Base-by-base conservation (phyloP, 2,797 vertebrate species). In the Brachyalestes nurse region DNA sequence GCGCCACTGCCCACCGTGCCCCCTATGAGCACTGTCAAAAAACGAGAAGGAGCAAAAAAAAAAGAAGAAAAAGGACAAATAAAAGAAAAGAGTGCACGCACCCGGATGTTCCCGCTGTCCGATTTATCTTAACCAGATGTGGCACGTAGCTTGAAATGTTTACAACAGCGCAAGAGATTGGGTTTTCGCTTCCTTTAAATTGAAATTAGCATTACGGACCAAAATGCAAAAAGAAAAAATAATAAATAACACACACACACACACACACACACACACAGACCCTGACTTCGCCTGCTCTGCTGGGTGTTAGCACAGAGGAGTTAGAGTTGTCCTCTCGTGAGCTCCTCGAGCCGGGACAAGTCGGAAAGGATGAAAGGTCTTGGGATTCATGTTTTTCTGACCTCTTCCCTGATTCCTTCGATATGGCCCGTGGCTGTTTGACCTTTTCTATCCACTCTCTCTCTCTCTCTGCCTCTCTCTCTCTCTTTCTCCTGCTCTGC, bases 351-450 rank as follows among this genome's bases (percentile, higher is more conserved):
- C 82, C 62, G 72, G 64, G 82, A 81, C 80, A 81, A 82, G 75
- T 83, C 87, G 88, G 86, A 47, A 62, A 77, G 80, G 74, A 84
- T 76, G 80, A 84, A 91, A 91, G 90, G 89, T 90, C 86, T 83
- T 85, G 84, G 85, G 88, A 92, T 92, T 88, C 78, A 72, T 93
- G 91, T 93, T 92, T 93, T 91, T 89, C 87, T 93, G 92, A 94
- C 93, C 92, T 91, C 91, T 91, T 89, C 90, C 86, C 91, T 87
- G 90, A 92, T 89, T 92, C 86, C 89, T 91, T 86, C 91, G 90
- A 89, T 80, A 81, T 89, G 89, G 89, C 93, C 92, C 85, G 84
- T 91, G 91, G 92, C 92, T 91, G 92, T 91, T 86, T 95, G 93
- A 95, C 93, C 94, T 90, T 80, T 88, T 71, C 84, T 75, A 87